Percentiles rank a stretch among this genome's conserved stretches.
Conservation (phyloP, 2,888 invertebrate genomes). For the Nudaria mundana region DNA sequence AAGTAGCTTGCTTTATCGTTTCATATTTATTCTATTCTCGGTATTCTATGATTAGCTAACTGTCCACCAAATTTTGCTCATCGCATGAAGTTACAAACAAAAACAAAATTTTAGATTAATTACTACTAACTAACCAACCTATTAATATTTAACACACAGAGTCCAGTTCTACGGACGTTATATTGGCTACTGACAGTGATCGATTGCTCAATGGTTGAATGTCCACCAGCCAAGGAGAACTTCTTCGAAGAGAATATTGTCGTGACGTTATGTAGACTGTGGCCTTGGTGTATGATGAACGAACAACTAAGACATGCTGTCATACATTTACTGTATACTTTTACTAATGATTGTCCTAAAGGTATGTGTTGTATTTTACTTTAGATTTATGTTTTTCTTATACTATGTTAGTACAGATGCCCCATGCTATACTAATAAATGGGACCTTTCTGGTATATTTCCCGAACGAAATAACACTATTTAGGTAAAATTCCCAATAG, state of each 20-base stretch:
- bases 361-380: slow-evolving; percentile 69
- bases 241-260: slow-evolving; percentile 79
- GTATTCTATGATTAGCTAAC: neutral
- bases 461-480: too few species aligned
- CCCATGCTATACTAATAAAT: too few species aligned
- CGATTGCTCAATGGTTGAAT: slow-evolving; percentile 81
- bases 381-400: too few species aligned
- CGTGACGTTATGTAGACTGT: slow-evolving; percentile 82
- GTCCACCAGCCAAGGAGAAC: slow-evolving; percentile 75
- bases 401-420: too few species aligned
- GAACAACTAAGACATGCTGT: slow-evolving; percentile 75
- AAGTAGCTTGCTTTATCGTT: too few species aligned
- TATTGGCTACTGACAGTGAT: slow-evolving; percentile 79
- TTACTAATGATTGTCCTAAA: slow-evolving; percentile 82
- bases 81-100: too few species aligned
- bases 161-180: slow-evolving; percentile 80
- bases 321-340: slow-evolving; percentile 82
- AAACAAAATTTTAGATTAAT: too few species aligned
- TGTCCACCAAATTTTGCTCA: too few species aligned
- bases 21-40: neutral
- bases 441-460: too few species aligned
- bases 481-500: too few species aligned
- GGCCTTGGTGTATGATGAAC: slow-evolving; percentile 85
- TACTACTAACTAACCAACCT: too few species aligned
- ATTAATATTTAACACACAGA: too few species aligned